Percentiles rank a stretch among this genome's conserved stretches.
Evolutionary conservation across 2,113 vertebrate genomes (phyloP).

Genomic region (Indri indri): DNA sequence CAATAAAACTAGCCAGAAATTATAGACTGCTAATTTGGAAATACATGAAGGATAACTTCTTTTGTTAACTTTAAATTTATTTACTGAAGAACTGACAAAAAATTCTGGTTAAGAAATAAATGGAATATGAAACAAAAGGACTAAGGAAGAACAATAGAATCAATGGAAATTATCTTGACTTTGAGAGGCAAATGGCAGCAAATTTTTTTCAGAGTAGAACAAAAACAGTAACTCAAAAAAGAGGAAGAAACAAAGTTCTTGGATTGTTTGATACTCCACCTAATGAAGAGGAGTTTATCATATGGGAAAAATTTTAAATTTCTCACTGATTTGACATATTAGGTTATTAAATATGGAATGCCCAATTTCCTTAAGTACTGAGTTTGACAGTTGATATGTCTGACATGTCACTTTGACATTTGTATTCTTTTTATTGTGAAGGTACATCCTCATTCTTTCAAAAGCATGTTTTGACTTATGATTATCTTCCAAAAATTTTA

Average conservation of each 20-base stretch:
- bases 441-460: too few relatives aligned
- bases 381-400: too few relatives aligned
- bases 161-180: neutral
- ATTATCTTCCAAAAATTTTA: too few relatives aligned
- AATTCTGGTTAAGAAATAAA: neutral
- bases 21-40: neutral
- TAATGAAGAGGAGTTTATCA: neutral
- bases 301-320: neutral
- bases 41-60: neutral
- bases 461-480: too few relatives aligned
- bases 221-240: neutral
- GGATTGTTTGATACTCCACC: neutral
- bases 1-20: neutral
- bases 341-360: too few relatives aligned
- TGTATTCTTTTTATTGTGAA: too few relatives aligned
- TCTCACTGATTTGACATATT: neutral
- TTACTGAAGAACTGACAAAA: neutral
- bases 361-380: too few relatives aligned
- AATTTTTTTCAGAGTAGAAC: neutral
- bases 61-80: conserved; percentile 38
- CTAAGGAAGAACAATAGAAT: neutral
- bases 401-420: too few relatives aligned
- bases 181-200: neutral
- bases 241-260: neutral
- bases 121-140: neutral